Base-by-base conservation (phyloP, 2,113 vertebrate genomes). In the Sinocyclocheilus grahami region DNA sequence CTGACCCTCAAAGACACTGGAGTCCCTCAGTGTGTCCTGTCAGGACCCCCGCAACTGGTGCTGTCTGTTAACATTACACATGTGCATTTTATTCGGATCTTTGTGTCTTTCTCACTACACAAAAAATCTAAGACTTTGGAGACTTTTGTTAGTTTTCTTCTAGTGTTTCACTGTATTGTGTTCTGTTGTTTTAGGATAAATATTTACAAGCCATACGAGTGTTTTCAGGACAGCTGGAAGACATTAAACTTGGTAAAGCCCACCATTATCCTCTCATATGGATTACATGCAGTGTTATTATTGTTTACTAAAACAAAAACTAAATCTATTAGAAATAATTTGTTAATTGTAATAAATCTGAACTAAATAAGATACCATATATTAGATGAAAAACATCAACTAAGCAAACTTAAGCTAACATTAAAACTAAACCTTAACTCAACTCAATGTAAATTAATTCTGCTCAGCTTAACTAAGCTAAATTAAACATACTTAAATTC, bases 31-130 rank as follows among this genome's bases (percentile, higher is more conserved):
- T 98, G 97, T 79, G 92, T 96, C 18, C 94, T 99, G 24, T 96
- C 96, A 9, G 98, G 98, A 90, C 98, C 98, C 0, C 97, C 97
- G 3, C 96, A 98, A 87, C 94, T 99, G 96, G 98, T 99, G 24
- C n/a, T 13, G 65, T 80, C 30, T 24, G 27, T 79, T 2, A 12
- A 16, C 62, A 6, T 5, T 2, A 39, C 33, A 24, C 67, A 33
- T 6, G 7, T 39, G 37, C 6, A 39, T 39, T 46, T 60, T 1
- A 75, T 14, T 12, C 20, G 48, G 18, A n/a, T 69, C 27, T 69
- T 1, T 39, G 67, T 39, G 67, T 39, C 33, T 5, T 60, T 22
- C 58, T 60, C 20, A 22, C 58, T 1, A 60, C 53, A 58, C 20
- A 58, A 20, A 7, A 20, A 7, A 20, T 58, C 18, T 0, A 58